Conservation (phyloP, 2,113 vertebrate species). For the Platichthys flesus region DNA sequence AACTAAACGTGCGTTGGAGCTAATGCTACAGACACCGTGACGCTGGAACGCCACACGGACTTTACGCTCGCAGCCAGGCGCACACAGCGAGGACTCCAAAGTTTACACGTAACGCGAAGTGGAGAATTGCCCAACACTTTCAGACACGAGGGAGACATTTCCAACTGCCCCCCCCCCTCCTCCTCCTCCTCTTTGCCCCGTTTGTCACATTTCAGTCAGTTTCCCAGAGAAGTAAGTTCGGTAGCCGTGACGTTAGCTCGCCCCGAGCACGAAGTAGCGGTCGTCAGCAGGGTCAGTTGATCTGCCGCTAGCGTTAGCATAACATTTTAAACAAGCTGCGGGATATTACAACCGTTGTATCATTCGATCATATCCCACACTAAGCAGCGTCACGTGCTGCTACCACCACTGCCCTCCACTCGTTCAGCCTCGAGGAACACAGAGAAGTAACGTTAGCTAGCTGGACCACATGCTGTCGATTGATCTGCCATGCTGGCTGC, state of each 20-base stretch:
- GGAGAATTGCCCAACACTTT: constrained; percentile 56
- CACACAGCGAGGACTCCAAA: constrained; percentile 59
- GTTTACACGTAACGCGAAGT: constrained; percentile 58
- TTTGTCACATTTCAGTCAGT: neutral
- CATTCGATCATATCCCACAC: neutral
- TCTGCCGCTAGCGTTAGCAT: constrained; percentile 65
- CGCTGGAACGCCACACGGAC: constrained; percentile 17
- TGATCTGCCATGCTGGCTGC: constrained; percentile 77
- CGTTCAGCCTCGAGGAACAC: neutral
- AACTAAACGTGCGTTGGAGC: constrained; percentile 40
- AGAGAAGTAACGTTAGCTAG: constrained; percentile 57
- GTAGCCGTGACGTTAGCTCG: constrained; percentile 18
- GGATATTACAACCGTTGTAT: neutral
- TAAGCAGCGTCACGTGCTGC: rapidly evolving
- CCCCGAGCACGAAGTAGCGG: constrained; percentile 45
- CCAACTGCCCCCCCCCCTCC: constrained; percentile 7
- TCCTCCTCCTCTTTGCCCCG: neutral
- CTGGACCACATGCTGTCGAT: constrained; percentile 79
- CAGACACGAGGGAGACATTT: constrained; percentile 22
- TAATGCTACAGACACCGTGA: neutral
- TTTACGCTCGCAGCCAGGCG: constrained; percentile 15
- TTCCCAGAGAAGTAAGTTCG: constrained; percentile 15
- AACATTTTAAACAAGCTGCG: constrained; percentile 32
- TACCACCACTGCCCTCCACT: neutral
- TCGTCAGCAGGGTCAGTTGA: constrained; percentile 56